Evolutionary conservation across 2,113 vertebrate species (phyloP).

Genomic region (Chaetops frenatus): DNA sequence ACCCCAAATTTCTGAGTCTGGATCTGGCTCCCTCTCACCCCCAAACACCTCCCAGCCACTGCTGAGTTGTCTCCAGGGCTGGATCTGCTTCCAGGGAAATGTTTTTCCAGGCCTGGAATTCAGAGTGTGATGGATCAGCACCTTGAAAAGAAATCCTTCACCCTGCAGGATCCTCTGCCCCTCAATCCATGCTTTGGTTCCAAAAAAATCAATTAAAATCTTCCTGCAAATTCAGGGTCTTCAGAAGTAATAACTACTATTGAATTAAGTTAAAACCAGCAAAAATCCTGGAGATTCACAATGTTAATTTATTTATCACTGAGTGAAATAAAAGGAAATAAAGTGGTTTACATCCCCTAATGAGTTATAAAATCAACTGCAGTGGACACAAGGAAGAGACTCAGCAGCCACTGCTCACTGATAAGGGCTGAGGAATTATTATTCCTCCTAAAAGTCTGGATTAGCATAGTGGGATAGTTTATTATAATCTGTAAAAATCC

Average conservation of each 20-base stretch:
- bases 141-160: neutral
- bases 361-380: neutral
- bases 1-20: neutral
- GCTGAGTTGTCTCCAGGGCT: neutral
- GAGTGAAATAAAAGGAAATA: neutral
- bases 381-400: neutral
- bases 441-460: neutral
- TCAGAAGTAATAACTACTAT: neutral
- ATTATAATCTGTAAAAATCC: slow-evolving; percentile 14
- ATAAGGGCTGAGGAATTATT: slow-evolving; percentile 20
- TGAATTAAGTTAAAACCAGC: neutral
- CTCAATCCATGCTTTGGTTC: neutral
- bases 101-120: neutral
- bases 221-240: neutral
- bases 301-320: neutral
- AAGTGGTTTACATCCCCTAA: neutral
- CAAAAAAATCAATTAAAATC: neutral
- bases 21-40: neutral
- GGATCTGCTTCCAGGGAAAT: neutral
- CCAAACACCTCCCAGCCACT: neutral
- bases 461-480: neutral
- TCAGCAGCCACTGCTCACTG: neutral
- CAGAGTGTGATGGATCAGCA: neutral
- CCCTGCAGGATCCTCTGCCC: neutral
- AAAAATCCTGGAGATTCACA: neutral